Percentiles rank a stretch among this genome's conserved stretches.
These are phyloP conservation scores for Xylophagus ater DNA, from an alignment of 2,888 invertebrate species.

Conservation along the genomic window DNA sequence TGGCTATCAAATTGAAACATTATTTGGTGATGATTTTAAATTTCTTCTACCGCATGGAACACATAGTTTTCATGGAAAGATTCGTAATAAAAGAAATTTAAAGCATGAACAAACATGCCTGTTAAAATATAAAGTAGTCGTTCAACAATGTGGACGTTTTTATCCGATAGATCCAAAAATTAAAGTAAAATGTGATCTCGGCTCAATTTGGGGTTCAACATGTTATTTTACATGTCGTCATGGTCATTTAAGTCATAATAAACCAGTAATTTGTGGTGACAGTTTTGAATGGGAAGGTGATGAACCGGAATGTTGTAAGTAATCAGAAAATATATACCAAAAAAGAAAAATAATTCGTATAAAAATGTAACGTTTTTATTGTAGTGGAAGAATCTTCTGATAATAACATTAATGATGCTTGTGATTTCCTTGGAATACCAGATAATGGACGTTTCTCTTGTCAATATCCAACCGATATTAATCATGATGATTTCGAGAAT, in stretches of 20 bases:
- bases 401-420: constrained; percentile 7
- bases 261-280: constrained; percentile 19
- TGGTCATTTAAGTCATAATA: constrained; percentile 15
- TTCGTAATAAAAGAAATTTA: constrained; percentile 16
- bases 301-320: constrained; percentile 18
- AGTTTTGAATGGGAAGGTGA: constrained; percentile 20
- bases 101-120: constrained; percentile 17
- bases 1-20: constrained; percentile 18
- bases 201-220: constrained; percentile 20
- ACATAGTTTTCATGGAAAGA: constrained; percentile 19
- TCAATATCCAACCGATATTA: constrained; percentile 16
- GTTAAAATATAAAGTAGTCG: constrained; percentile 20
- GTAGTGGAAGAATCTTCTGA: too few species aligned
- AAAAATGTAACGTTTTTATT: too few species aligned
- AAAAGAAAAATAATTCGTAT: constrained; percentile 4
- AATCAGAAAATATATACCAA: not conserved
- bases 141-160: constrained; percentile 18
- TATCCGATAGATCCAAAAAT: constrained; percentile 15
- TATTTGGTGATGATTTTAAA: constrained; percentile 18
- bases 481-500: constrained; percentile 13
- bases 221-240: constrained; percentile 20
- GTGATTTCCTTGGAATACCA: constrained; percentile 17
- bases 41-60: constrained; percentile 20
- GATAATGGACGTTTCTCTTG: constrained; percentile 19
- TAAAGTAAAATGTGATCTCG: constrained; percentile 18